Base-by-base conservation (phyloP, 2,888 invertebrate species). In the Dynastes hyllus region DNA sequence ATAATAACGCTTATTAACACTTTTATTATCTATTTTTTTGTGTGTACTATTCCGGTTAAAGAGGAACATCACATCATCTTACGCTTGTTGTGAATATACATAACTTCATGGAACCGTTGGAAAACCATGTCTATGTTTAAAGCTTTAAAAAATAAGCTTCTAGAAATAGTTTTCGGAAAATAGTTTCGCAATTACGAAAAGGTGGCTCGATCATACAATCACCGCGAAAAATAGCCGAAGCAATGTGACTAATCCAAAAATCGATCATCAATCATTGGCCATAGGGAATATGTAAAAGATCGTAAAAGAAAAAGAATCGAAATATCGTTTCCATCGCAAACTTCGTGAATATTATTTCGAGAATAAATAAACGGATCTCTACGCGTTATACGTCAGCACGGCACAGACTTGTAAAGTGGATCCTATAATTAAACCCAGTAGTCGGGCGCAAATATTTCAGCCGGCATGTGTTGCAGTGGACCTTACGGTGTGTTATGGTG, bases 401-500 rank as follows among this genome's bases (percentile, higher is more conserved):
- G 73, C 58, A 61, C 73, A 73, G 51, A 67, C 58, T 77, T 69
- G 70, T 71, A 58, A 70, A 77, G 77, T 77, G 61, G 63, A 40
- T 78, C 76, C 78, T 78, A 78, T 76, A 78, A 76, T 78, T 80
- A 80, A 71, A 73, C 53, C 40, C 77, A 37, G 79, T 73, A 77
- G 80, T 76, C 70, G 65, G 77, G 77, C 79, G 71, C 78, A 71
- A 78, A 78, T 78, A 70, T 78, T 78, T 70, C 61, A 45, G 32
- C 71, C 58, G 73, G 58, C 71, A 71, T 71, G 55, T 58, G 61
- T 40, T 67, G 22, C 73, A 37, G 40, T 73, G 50, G n/a, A 51
- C 27, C 50, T 29, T 63, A 22, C 61, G 61, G 11, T 8, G 66
- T 45, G 40, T 67, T n/a, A 8, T 65, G 22, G 63, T 65, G 13